These are phyloP conservation scores for Leuciscus idus DNA, from an alignment of 2,113 vertebrate species.

Conservation along the genomic window DNA sequence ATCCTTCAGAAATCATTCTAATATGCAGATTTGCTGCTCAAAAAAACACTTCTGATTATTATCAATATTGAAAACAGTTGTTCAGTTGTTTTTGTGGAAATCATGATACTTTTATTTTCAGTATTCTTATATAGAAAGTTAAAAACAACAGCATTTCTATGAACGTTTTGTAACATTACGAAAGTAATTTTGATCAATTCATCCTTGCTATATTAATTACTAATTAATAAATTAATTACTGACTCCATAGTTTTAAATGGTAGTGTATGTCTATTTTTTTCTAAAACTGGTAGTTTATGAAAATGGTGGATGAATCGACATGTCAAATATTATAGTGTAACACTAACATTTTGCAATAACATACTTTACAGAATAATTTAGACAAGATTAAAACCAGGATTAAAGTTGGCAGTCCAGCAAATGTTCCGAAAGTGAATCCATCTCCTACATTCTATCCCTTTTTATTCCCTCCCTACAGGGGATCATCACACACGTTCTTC, in stretches of 20 bases:
- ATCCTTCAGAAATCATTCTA: background rate
- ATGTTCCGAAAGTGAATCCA: slow-evolving; percentile 9
- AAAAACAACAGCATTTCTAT: background rate
- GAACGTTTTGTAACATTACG: background rate
- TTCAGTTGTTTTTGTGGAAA: too few relatives aligned
- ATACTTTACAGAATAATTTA: slow-evolving; percentile 10
- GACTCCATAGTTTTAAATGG: background rate
- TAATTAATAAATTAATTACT: background rate
- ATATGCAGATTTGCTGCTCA: background rate
- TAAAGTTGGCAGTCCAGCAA: slow-evolving; percentile 23
- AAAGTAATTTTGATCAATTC: background rate
- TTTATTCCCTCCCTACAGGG: slow-evolving; percentile 15
- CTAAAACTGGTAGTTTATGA: too few relatives aligned
- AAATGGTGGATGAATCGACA: background rate
- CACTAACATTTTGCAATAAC: slow-evolving; percentile 25
- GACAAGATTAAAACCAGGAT: slow-evolving; percentile 23
- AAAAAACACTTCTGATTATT: background rate
- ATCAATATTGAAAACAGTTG: background rate
- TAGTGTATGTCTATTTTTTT: background rate
- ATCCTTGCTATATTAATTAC: background rate
- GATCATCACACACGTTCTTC: slow-evolving; percentile 32
- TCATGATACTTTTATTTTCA: too few relatives aligned
- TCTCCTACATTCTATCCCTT: background rate
- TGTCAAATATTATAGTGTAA: background rate
- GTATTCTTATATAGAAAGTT: background rate